phyloP scores from a whole-genome alignment of 2,797 vertebrate genomes.

The Onychomys arenicola region DNA sequence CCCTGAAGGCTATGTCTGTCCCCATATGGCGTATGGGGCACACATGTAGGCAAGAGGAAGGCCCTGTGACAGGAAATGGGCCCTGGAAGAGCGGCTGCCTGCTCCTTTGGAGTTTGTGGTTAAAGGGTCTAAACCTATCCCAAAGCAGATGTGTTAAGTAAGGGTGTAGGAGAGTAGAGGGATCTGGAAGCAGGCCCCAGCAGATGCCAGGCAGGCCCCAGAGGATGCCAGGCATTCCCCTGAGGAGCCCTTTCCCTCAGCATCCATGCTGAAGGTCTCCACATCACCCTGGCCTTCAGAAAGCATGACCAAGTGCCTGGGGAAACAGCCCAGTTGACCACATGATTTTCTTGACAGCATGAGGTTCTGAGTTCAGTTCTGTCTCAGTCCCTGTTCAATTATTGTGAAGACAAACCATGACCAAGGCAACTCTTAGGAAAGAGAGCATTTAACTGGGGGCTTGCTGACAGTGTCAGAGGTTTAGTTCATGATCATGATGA shows the following conservation, averaged over 20 bases:
- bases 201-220: background rate
- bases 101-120: too few species aligned
- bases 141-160: background rate
- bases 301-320: background rate
- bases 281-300: background rate
- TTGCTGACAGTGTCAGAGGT: background rate
- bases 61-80: background rate
- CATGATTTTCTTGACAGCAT: background rate
- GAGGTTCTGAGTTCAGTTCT: background rate
- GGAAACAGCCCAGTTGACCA: background rate
- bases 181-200: background rate
- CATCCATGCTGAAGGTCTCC: background rate
- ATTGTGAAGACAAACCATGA: background rate
- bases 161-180: background rate
- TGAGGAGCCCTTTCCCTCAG: background rate
- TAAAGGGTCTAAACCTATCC: background rate
- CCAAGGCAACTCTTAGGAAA: background rate
- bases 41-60: background rate
- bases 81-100: background rate
- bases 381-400: background rate
- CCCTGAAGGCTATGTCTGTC: background rate
- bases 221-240: background rate
- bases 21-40: rapidly evolving
- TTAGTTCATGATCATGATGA: background rate
- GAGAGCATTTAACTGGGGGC: background rate